Percentiles rank a stretch among this genome's conserved stretches.
Conservation (phyloP, 2,797 vertebrate species). For the Propithecus deckenii region DNA sequence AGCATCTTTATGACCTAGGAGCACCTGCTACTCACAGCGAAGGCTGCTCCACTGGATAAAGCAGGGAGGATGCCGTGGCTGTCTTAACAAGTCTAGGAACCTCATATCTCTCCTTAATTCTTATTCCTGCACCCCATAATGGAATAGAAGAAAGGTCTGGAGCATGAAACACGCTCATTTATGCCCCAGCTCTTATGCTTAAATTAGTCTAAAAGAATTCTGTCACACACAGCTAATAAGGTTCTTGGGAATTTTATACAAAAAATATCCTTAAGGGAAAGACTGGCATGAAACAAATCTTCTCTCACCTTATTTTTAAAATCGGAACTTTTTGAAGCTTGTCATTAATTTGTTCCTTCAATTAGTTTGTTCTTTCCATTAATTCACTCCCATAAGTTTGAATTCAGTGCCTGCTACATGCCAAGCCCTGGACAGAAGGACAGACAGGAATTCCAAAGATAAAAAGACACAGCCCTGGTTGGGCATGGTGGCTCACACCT, state of each 20-base stretch:
- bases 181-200: not conserved
- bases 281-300: not conserved
- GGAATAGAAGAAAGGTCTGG: not conserved
- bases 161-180: not conserved
- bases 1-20: not conserved
- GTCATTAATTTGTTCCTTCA: not conserved
- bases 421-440: not conserved
- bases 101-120: not conserved
- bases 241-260: not conserved
- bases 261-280: constrained; percentile 20
- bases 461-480: not conserved
- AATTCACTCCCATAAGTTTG: not conserved
- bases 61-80: not conserved
- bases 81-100: not conserved
- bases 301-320: constrained; percentile 8
- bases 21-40: no score
- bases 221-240: not conserved
- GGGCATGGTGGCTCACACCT: no score
- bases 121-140: not conserved
- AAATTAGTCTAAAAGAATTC: constrained; percentile 13
- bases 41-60: not conserved
- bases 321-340: not conserved
- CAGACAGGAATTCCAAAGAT: not conserved
- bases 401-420: not conserved
- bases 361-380: not conserved